Evolutionary conservation across 2,797 vertebrate genomes (phyloP), one percentile per base, ranked within the genome.

Genomic region (Spinus olivaceus): DNA sequence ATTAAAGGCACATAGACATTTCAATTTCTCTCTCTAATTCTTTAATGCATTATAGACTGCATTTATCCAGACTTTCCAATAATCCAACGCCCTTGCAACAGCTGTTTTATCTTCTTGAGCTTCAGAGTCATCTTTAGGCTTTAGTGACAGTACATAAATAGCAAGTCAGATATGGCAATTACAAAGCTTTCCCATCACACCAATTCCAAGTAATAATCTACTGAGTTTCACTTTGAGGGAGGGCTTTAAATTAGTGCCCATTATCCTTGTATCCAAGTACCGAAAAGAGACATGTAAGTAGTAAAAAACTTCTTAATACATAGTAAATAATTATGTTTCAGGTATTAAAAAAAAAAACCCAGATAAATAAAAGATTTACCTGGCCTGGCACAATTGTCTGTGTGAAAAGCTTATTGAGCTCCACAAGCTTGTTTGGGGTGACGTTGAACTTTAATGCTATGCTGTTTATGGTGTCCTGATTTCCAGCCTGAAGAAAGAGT

Each of bases 371-470:
- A 78, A 60, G 12, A 65, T 96, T 98, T 98, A 99, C 99, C 99
- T 99, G 99, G 91, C 99, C 99, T 42, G 99, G 98, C 95, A 99
- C 98, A 93, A 99, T 98, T 10, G 99, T 99, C 66, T 98, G 99
- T 2, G 98, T 98, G 95, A 99, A 99, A 93, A 99, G 99, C 91
- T 98, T 99, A 98, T 99, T 99, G 87, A 99, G 97, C 96, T 99
- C 99, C 95, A 99, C 99, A 95, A 99, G 98, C 95, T 99, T 99
- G 97, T 99, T 99, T 50, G 99, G 99, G 77, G 99, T 99, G 97
- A 99, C 90, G 96, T 99, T 99, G 97, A 99, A 99, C 89, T 99
- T 99, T 74, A 99, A 98, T 23, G 99, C 99, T 73, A 99, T 99
- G 95, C 98, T 98, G 98, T 98, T 99, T 79, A 99, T 98, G n/a